These are phyloP conservation scores for Catharus minimus DNA, from an alignment of 2,113 vertebrate species.

Conservation along the genomic window DNA sequence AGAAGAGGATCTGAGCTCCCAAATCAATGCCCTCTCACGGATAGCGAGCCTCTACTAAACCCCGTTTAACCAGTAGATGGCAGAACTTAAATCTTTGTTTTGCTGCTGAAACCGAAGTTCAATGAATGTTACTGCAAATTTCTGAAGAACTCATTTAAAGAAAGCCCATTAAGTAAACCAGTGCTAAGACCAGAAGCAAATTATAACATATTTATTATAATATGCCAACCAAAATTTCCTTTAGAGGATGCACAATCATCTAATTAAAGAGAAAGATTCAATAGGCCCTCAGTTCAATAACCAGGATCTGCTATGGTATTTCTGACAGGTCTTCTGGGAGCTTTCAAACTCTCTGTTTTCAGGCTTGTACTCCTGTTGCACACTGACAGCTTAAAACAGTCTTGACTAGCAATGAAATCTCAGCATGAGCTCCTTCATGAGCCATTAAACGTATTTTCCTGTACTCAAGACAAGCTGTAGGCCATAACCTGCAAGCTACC, in stretches of 20 bases:
- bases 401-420: neutral
- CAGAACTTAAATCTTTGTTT: neutral
- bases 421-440: neutral
- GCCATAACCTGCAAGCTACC: neutral
- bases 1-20: neutral
- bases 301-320: neutral
- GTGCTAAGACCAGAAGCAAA: neutral
- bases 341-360: neutral
- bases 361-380: neutral
- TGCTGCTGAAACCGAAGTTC: neutral
- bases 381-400: neutral
- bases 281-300: neutral
- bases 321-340: neutral
- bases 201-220: neutral
- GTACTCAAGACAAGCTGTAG: neutral
- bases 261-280: neutral
- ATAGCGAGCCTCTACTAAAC: rapidly evolving
- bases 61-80: neutral
- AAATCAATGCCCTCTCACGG: neutral
- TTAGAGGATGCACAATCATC: neutral
- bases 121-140: neutral
- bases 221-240: neutral
- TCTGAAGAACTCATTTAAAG: neutral
- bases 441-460: neutral
- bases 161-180: neutral